Conservation (phyloP, 2,888 invertebrate genomes). For the Masnerella sp. region DNA sequence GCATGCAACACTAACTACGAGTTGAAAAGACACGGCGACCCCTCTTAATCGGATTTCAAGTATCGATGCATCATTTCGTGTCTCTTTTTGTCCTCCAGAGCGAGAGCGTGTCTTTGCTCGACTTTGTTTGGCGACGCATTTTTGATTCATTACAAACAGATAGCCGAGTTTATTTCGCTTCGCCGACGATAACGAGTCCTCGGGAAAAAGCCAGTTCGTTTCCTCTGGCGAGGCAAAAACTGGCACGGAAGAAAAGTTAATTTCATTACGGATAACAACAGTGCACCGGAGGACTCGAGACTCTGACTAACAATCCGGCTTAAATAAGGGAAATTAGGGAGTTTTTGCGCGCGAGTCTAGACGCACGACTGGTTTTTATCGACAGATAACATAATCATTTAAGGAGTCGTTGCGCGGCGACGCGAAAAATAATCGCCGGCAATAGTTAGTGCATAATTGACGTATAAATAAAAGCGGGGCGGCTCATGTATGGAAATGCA, state of each 20-base stretch:
- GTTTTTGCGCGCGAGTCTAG: conserved; percentile 29
- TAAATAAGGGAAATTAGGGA: conserved; percentile 46
- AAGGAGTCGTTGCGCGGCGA: conserved; percentile 30
- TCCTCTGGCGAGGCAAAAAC: conserved; percentile 35
- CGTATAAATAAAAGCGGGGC: conserved; percentile 52
- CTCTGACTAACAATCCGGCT: conserved; percentile 50
- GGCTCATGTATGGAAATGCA: conserved; percentile 56
- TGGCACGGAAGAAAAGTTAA: conserved; percentile 47
- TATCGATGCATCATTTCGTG: background rate
- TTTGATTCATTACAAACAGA: conserved; percentile 30
- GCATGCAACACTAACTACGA: conserved; percentile 65
- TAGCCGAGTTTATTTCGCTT: conserved; percentile 17
- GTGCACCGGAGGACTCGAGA: conserved; percentile 29
- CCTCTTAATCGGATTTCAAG: conserved; percentile 61
- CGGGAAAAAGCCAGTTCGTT: conserved; percentile 25
- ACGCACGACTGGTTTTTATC: conserved; percentile 21
- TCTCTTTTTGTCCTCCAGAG: no score
- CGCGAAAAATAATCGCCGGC: conserved; percentile 31
- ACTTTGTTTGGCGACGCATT: background rate
- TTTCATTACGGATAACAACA: conserved; percentile 57
- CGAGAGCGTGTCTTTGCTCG: background rate
- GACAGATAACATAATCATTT: conserved; percentile 30
- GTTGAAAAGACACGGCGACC: conserved; percentile 52
- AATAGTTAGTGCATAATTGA: conserved; percentile 47
- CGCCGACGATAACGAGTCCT: conserved; percentile 33